These are phyloP conservation scores for Trachelus iudaicus DNA, from an alignment of 2,888 invertebrate species.

Conservation along the genomic window DNA sequence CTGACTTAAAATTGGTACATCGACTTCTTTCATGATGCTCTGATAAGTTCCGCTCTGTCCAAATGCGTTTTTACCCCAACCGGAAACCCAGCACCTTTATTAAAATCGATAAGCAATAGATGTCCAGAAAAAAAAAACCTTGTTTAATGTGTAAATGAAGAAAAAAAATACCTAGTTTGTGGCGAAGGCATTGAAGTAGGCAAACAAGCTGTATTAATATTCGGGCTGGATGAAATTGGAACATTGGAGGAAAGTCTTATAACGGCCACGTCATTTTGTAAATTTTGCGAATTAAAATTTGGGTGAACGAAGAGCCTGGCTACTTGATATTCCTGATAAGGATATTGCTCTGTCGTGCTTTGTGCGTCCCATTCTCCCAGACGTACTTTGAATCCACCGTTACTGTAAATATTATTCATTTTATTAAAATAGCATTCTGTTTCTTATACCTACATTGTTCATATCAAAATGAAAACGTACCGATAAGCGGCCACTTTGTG, in stretches of 20 bases:
- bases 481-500: slow-evolving; percentile 63
- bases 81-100: slow-evolving; percentile 75
- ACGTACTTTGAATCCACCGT: slow-evolving; percentile 71
- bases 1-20: slow-evolving; percentile 77
- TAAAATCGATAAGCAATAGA: slow-evolving; percentile 6
- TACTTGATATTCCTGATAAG: slow-evolving; percentile 73
- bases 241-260: slow-evolving; percentile 71
- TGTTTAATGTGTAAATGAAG: neutral
- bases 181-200: slow-evolving; percentile 60
- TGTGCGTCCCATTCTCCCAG: slow-evolving; percentile 83
- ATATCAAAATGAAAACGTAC: slow-evolving; percentile 41
- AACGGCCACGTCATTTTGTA: slow-evolving; percentile 86
- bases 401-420: slow-evolving; percentile 29
- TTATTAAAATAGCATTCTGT: neutral
- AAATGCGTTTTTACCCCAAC: slow-evolving; percentile 90
- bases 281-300: slow-evolving; percentile 76
- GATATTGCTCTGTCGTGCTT: slow-evolving; percentile 73
- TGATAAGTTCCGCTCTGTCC: slow-evolving; percentile 69
- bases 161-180: slow-evolving; percentile 37
- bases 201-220: slow-evolving; percentile 68
- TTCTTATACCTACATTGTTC: neutral
- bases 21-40: slow-evolving; percentile 79
- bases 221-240: slow-evolving; percentile 56
- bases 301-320: slow-evolving; percentile 73
- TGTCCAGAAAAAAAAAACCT: neutral